Percentiles rank a stretch among this genome's conserved stretches.
Conservation (phyloP, 2,888 invertebrate genomes). For the Drosophila cognata region DNA sequence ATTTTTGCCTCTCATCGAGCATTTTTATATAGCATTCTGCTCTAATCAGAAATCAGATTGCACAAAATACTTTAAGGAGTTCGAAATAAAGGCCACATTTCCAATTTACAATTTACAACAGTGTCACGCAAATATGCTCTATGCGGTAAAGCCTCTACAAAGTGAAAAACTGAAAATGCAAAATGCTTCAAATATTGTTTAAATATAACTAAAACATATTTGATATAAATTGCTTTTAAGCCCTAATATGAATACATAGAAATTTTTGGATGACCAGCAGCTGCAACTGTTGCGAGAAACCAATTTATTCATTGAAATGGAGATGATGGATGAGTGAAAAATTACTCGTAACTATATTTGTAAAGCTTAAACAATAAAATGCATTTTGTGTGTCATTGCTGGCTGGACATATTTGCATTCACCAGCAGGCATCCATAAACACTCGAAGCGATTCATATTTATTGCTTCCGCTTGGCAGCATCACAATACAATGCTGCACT, state of each 20-base stretch:
- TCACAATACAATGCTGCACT: constrained; percentile 29
- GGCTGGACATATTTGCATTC: constrained; percentile 11
- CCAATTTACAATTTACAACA: constrained; percentile 14
- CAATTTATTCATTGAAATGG: constrained; percentile 28
- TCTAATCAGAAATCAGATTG: constrained; percentile 27
- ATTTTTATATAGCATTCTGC: constrained; percentile 24
- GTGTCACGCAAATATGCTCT: constrained; percentile 30
- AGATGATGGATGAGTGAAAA: constrained; percentile 26
- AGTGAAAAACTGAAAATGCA: background rate
- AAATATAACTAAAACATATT: constrained; percentile 1
- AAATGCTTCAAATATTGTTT: background rate
- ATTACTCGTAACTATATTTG: constrained; percentile 1
- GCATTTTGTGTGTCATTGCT: constrained; percentile 10
- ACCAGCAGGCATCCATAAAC: constrained; percentile 38
- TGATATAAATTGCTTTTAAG: background rate
- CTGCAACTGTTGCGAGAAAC: background rate
- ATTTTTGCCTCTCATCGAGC: constrained; percentile 14
- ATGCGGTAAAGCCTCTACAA: constrained; percentile 1
- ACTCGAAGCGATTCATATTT: constrained; percentile 48
- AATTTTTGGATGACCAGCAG: constrained; percentile 1
- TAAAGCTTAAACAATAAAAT: constrained; percentile 25
- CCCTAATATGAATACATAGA: background rate
- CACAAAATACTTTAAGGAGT: constrained; percentile 10
- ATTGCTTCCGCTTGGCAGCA: constrained; percentile 35
- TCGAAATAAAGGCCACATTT: constrained; percentile 6